These are phyloP conservation scores for Saguinus midas DNA, from an alignment of 2,113 vertebrate genomes.

Conservation along the genomic window DNA sequence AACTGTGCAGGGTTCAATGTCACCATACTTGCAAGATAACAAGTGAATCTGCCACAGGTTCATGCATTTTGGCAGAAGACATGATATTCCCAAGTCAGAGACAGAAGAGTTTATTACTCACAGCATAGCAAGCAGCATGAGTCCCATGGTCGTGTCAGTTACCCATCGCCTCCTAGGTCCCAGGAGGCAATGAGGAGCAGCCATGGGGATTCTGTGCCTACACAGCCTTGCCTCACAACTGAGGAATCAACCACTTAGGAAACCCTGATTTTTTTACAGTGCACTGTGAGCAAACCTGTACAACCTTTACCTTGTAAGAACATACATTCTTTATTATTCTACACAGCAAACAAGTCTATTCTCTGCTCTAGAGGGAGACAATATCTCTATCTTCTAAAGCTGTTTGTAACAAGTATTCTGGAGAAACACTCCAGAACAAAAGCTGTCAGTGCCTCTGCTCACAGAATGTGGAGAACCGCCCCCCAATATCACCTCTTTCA, in stretches of 20 bases:
- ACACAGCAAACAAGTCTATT: neutral
- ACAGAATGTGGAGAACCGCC: neutral
- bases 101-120: neutral
- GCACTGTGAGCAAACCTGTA: neutral
- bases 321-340: neutral
- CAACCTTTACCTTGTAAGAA: neutral
- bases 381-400: neutral
- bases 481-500: neutral
- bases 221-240: neutral
- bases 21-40: neutral
- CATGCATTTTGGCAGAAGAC: neutral
- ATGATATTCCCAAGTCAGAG: neutral
- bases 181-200: neutral
- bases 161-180: neutral
- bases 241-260: neutral
- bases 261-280: neutral
- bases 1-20: neutral
- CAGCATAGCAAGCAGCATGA: accelerated
- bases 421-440: neutral
- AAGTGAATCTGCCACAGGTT: neutral
- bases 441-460: neutral
- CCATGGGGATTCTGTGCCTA: neutral
- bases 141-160: accelerated
- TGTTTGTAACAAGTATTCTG: neutral
- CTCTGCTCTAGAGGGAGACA: neutral